Evolutionary conservation across 2,113 vertebrate genomes (phyloP).

Genomic region (Micronycteris hirsuta): DNA sequence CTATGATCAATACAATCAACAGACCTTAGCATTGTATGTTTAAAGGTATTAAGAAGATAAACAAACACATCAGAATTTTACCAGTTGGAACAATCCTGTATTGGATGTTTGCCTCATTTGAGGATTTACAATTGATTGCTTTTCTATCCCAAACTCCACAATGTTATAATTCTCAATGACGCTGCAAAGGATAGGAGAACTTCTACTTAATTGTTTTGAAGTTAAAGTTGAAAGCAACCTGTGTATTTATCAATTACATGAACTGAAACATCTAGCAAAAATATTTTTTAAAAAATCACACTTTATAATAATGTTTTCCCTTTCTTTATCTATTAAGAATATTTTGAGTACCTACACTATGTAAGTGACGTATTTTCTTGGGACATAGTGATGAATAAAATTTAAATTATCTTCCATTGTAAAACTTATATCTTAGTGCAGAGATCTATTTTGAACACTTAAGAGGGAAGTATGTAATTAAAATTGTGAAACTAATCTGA

Average conservation of each 20-base stretch:
- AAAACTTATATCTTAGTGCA: background rate
- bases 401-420: background rate
- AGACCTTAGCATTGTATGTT: conserved; percentile 58
- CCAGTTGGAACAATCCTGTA: conserved; percentile 25
- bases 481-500: background rate
- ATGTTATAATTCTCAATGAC: background rate
- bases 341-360: background rate
- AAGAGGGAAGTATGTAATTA: background rate
- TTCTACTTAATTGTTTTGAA: background rate
- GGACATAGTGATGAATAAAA: background rate
- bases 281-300: background rate
- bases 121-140: conserved; percentile 56
- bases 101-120: conserved; percentile 57
- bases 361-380: background rate
- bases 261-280: background rate
- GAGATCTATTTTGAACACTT: background rate
- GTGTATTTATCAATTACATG: background rate
- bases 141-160: conserved; percentile 7
- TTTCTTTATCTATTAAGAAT: background rate
- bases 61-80: conserved; percentile 60
- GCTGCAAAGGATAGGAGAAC: background rate
- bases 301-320: background rate
- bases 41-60: conserved; percentile 67
- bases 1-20: conserved; percentile 51
- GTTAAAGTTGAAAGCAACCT: background rate